Evolutionary conservation across 2,888 invertebrate genomes (phyloP).

Genomic region (Archips crataeganus): DNA sequence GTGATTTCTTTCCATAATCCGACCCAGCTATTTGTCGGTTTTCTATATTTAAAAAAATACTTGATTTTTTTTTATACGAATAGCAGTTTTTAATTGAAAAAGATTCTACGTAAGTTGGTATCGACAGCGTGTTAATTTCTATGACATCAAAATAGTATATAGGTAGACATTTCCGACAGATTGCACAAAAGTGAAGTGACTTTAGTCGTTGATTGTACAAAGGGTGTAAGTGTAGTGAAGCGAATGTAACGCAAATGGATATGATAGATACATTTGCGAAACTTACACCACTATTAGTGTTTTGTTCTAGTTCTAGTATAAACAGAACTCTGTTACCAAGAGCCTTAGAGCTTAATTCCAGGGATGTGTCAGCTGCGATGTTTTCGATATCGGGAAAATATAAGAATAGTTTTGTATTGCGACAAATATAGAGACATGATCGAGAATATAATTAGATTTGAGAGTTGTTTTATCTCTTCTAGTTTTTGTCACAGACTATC

Average conservation of each 20-base stretch:
- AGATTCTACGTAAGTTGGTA: no score
- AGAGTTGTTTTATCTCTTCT: neutral
- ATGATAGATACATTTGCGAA: slow-evolving; percentile 58
- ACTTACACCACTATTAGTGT: slow-evolving; percentile 10
- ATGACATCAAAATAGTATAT: no score
- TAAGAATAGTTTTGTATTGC: neutral
- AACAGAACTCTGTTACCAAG: neutral
- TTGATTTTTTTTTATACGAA: no score
- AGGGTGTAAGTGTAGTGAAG: slow-evolving; percentile 58
- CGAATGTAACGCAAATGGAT: slow-evolving; percentile 71
- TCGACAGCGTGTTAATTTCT: no score
- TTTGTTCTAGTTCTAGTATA: no score
- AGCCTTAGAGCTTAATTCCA: neutral
- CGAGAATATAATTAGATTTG: neutral
- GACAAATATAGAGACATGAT: neutral
- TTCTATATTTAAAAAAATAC: no score
- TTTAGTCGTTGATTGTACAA: neutral
- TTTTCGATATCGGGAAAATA: neutral
- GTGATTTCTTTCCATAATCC: no score
- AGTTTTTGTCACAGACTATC: no score
- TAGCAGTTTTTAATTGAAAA: no score
- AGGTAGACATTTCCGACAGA: no score
- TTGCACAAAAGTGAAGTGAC: neutral
- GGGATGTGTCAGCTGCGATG: neutral
- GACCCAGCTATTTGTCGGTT: no score